These are phyloP conservation scores for Choloepus didactylus DNA, from an alignment of 2,797 vertebrate genomes.

Conservation along the genomic window DNA sequence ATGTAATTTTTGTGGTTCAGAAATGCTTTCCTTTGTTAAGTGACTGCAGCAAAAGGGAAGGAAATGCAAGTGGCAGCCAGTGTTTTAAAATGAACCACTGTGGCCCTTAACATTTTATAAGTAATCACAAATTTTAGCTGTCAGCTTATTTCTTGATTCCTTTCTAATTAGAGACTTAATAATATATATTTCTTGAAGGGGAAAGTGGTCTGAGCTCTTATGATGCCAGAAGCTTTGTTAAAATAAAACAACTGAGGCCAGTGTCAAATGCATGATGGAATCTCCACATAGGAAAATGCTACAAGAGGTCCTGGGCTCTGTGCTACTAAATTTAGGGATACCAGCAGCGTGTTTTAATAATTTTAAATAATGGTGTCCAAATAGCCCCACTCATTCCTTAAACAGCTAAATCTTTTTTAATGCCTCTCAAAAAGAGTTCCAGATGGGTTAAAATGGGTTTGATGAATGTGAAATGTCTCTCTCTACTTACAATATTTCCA, in stretches of 20 bases:
- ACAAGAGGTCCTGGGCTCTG: constrained; percentile 57
- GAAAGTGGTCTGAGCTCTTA: constrained; percentile 63
- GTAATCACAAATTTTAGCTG: constrained; percentile 74
- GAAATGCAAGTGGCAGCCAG: constrained; percentile 60
- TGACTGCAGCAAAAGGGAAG: constrained; percentile 58
- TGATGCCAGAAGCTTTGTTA: constrained; percentile 67
- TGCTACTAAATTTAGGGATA: constrained; percentile 75
- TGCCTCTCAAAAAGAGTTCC: constrained; percentile 80
- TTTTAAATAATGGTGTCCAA: constrained; percentile 87
- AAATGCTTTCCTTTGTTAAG: constrained; percentile 76
- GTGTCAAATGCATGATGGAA: background rate
- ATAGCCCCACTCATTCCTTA: constrained; percentile 84
- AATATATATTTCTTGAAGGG: constrained; percentile 77
- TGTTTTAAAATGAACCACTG: constrained; percentile 80
- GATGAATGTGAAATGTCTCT: constrained; percentile 85
- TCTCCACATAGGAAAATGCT: background rate
- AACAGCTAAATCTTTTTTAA: constrained; percentile 87
- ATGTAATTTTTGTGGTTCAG: constrained; percentile 62
- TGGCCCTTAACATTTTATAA: constrained; percentile 73
- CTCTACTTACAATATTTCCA: constrained; percentile 86
- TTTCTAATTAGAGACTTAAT: constrained; percentile 79
- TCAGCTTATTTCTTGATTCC: constrained; percentile 79
- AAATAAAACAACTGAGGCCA: constrained; percentile 77
- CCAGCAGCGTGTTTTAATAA: constrained; percentile 81
- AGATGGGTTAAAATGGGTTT: constrained; percentile 87